Evolutionary conservation across 2,113 vertebrate genomes (phyloP), one percentile per base, ranked within the genome.

Genomic region (Haplochromis vanheusdeni): DNA sequence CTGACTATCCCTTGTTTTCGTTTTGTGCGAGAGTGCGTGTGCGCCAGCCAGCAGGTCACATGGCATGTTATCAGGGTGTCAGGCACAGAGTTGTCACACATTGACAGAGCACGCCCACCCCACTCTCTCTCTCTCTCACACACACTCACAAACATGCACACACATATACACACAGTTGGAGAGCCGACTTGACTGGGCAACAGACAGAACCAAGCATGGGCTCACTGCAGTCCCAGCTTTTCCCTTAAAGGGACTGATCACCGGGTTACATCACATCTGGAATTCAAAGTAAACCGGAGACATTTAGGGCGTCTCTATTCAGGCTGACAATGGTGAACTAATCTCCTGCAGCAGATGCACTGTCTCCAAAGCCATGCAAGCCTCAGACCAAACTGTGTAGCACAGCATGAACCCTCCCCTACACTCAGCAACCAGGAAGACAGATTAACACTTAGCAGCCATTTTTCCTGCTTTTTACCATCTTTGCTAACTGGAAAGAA

Each of bases 21-120:
- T 12, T 90, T 47, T 82, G 83, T 68, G 73, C 37, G 5, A 13
- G 49, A 58, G 60, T 75, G 81, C 37, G 55, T 60, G 79, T 73
- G 55, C 13, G 31, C 65, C 75, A 86, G 85, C 51, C 2, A 86
- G 45, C 70, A 77, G 26, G 93, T 95, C 95, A 95, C 93, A 85
- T 91, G 88, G 92, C 82, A 52, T 80, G 91, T 93, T 95, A 95
- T 95, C 94, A 93, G 92, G 79, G 87, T 93, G 93, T 93, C 93
- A 91, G 93, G 93, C 94, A 92, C 84, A 88, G 89, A 87, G 91
- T 87, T 93, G 94, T 94, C 93, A 93, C 91, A 94, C 92, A 93
- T 89, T 92, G 87, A 95, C 93, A 93, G 92, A 93, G 80, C 86
- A 89, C 26, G 83, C 90, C 89, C 87, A 87, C 79, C 79, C 77